Conservation (phyloP, 2,797 vertebrate species). For the Rhinogobio ventralis region DNA sequence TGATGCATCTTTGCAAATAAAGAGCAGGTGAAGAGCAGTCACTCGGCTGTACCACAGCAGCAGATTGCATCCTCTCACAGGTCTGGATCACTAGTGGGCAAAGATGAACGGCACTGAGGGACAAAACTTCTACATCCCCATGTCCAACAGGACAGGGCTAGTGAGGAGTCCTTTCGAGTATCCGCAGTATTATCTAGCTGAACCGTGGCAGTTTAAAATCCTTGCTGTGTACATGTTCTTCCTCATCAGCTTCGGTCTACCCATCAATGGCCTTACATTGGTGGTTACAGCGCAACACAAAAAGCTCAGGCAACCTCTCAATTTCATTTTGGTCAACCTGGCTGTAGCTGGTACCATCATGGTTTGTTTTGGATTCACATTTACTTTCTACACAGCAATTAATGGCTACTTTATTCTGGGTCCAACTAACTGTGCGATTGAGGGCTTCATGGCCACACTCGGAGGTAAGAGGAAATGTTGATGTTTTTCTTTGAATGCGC, state of each 20-base stretch:
- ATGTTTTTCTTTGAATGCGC: not conserved
- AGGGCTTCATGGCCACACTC: conserved; percentile 82
- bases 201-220: conserved; percentile 72
- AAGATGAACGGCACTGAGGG: conserved; percentile 84
- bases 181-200: conserved; percentile 79
- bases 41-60: not conserved
- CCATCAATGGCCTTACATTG: conserved; percentile 82
- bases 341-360: conserved; percentile 82
- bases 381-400: conserved; percentile 78
- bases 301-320: conserved; percentile 83
- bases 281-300: conserved; percentile 82
- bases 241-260: conserved; percentile 80
- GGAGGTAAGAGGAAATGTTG: conserved; percentile 72
- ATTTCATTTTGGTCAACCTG: conserved; percentile 85
- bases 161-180: conserved; percentile 82
- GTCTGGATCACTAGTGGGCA: conserved; percentile 16
- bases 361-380: conserved; percentile 81
- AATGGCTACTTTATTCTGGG: conserved; percentile 81
- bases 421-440: conserved; percentile 70
- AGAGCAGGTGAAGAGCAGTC: conserved; percentile 15
- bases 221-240: conserved; percentile 82
- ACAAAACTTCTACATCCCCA: conserved; percentile 82
- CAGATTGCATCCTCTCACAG: not conserved
- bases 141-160: conserved; percentile 83
- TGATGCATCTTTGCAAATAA: conserved; percentile 37